phyloP scores from a whole-genome alignment of 2,113 vertebrate genomes.

The Vimba vimba region DNA sequence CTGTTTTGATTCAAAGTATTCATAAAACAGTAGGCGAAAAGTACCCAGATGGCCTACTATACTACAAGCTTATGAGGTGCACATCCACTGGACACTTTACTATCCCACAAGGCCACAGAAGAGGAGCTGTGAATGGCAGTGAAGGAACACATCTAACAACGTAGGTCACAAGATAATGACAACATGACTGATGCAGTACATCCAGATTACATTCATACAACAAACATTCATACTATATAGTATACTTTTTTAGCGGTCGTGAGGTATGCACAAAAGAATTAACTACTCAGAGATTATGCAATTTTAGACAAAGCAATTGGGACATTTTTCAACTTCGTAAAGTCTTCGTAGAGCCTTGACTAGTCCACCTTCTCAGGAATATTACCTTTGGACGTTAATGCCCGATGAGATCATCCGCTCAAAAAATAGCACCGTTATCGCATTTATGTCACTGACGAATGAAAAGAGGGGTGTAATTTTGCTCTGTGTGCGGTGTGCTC shows the following conservation, averaged over 20 bases:
- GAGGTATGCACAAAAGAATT: not conserved
- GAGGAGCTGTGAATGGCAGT: not conserved
- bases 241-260: not conserved
- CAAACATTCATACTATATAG: not conserved
- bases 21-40: not conserved
- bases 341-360: not conserved
- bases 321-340: not conserved
- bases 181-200: not conserved
- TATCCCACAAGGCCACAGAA: not conserved
- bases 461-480: constrained; percentile 34
- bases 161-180: not conserved
- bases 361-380: not conserved
- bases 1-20: not conserved
- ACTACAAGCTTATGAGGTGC: not conserved
- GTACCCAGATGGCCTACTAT: too few species aligned
- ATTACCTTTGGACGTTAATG: not conserved
- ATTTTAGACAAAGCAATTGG: not conserved
- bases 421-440: constrained; percentile 28
- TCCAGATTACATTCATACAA: not conserved
- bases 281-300: not conserved
- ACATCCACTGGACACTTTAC: not conserved
- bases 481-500: constrained; percentile 3
- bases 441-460: constrained; percentile 23
- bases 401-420: constrained; percentile 1
- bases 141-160: not conserved